Percentiles rank a stretch among this genome's conserved stretches.
Evolutionary conservation across 2,113 vertebrate species (phyloP).

Genomic region (Dasypus novemcinctus): DNA sequence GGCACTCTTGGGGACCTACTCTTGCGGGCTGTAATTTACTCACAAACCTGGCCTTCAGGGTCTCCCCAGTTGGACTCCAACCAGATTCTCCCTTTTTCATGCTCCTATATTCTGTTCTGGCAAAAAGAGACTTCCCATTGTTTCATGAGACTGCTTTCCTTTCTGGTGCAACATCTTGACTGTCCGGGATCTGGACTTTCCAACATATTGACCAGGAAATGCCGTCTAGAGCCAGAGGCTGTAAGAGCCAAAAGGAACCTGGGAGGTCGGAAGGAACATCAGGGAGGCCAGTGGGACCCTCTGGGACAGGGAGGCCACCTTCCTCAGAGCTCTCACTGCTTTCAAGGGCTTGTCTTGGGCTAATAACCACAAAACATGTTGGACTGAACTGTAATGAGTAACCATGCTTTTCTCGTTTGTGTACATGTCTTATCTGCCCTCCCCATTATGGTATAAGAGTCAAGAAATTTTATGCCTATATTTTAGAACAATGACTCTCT

Average conservation of each 20-base stretch:
- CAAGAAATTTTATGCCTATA: background rate
- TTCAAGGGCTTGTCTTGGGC: background rate
- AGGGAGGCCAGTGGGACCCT: background rate
- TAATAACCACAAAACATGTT: background rate
- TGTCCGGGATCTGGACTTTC: background rate
- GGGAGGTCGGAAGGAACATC: background rate
- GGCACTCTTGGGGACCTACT: background rate
- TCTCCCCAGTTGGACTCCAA: background rate
- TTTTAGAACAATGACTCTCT: constrained; percentile 42
- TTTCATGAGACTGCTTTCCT: background rate
- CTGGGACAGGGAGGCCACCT: background rate
- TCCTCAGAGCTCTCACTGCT: background rate
- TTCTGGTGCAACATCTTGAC: constrained; percentile 1
- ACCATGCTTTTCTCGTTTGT: background rate
- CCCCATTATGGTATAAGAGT: background rate
- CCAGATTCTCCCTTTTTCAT: background rate
- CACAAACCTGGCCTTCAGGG: background rate
- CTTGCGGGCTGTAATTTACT: background rate
- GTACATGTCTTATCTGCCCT: background rate
- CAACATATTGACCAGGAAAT: background rate
- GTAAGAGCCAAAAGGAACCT: background rate
- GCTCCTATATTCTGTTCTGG: background rate
- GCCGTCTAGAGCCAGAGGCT: background rate
- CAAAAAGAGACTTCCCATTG: background rate
- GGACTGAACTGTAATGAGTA: background rate